A percentile compares a stretch with the other conserved stretches of the same genome.
Conservation (phyloP, 1,140 invertebrate genomes). For the Ooceraea biroi region DNA sequence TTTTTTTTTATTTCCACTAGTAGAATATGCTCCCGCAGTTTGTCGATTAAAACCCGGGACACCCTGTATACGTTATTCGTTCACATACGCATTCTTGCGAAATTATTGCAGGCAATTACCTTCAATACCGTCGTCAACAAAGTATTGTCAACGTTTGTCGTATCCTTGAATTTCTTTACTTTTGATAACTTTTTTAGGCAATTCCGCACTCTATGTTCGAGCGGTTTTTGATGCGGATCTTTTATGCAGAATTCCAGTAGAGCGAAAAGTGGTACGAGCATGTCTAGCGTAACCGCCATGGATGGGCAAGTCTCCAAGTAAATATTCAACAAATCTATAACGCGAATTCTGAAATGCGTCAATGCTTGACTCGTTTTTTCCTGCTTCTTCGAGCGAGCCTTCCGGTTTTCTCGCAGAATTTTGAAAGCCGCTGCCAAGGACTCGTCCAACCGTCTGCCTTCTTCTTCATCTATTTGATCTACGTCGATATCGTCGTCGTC, state of each 20-base stretch:
- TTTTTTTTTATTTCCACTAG: too few species aligned
- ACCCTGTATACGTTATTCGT: too few species aligned
- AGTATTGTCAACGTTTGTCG: constrained; percentile 87
- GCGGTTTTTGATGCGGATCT: constrained; percentile 89
- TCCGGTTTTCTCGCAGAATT: constrained; percentile 88
- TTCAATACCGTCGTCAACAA: constrained; percentile 86
- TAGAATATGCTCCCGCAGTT: too few species aligned
- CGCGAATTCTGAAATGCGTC: constrained; percentile 90
- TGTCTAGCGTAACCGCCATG: constrained; percentile 89
- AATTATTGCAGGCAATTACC: constrained; percentile 67
- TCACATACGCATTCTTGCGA: too few species aligned
- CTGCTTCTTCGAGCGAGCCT: constrained; percentile 88
- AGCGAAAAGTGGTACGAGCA: constrained; percentile 89
- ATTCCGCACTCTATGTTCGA: constrained; percentile 88
- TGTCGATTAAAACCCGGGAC: too few species aligned
- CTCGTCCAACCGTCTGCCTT: constrained; percentile 90
- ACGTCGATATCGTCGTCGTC: constrained; percentile 91
- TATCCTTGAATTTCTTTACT: constrained; percentile 88
- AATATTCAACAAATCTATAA: constrained; percentile 90
- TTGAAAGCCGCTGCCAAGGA: constrained; percentile 91
- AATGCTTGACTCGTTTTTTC: constrained; percentile 89
- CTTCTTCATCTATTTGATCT: constrained; percentile 91
- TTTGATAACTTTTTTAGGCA: constrained; percentile 88
- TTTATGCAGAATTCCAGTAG: constrained; percentile 90
- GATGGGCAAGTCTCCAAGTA: constrained; percentile 90